Evolutionary conservation across 2,113 vertebrate genomes (phyloP).

Genomic region (Corythornis cristatus): DNA sequence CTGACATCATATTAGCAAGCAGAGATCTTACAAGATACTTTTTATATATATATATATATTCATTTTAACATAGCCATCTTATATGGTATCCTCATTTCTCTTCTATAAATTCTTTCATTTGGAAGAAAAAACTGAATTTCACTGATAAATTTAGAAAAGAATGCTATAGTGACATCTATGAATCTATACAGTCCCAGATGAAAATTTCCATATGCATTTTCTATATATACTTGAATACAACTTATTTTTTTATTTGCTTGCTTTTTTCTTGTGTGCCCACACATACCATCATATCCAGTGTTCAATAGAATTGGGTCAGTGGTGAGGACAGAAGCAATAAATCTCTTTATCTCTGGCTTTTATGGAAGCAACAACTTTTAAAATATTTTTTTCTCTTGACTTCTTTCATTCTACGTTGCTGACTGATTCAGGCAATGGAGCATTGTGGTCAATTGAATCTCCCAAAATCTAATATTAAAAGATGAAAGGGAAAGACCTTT

Average conservation of each 20-base stretch:
- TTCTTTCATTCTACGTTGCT: slow-evolving; percentile 55
- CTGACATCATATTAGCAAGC: background rate
- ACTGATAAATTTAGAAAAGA: background rate
- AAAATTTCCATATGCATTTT: slow-evolving; percentile 47
- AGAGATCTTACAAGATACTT: background rate
- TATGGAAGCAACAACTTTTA: slow-evolving; percentile 66
- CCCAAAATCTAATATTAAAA: slow-evolving; percentile 72
- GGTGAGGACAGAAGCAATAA: slow-evolving; percentile 63
- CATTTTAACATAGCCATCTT: background rate
- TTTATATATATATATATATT: too few species aligned
- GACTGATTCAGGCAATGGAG: slow-evolving; percentile 59
- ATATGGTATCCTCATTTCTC: background rate
- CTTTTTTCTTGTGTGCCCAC: background rate
- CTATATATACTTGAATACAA: background rate
- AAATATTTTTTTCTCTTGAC: slow-evolving; percentile 64
- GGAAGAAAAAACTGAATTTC: background rate
- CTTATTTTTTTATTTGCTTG: background rate
- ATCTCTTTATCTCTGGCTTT: slow-evolving; percentile 70
- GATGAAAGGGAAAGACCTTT: slow-evolving; percentile 47
- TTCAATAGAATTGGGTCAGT: slow-evolving; percentile 44
- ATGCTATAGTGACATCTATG: background rate
- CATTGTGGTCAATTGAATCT: slow-evolving; percentile 63
- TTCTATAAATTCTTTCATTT: background rate
- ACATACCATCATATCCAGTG: background rate
- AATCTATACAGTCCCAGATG: background rate